These are phyloP conservation scores for Zalophus californianus DNA, from an alignment of 2,797 vertebrate genomes.

Conservation along the genomic window DNA sequence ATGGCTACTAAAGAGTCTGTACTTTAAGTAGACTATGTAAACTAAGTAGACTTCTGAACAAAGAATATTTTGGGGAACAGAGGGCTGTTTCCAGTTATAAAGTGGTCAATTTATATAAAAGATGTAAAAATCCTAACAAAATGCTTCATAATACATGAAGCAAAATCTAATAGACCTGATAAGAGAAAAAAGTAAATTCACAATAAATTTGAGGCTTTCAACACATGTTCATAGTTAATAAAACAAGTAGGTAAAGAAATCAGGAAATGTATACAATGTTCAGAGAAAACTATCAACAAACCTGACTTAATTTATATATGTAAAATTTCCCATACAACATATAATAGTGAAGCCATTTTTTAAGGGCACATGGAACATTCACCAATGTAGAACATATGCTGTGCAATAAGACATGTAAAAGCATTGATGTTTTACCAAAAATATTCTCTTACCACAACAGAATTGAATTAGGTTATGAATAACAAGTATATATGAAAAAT, in stretches of 20 bases:
- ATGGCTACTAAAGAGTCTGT: not conserved
- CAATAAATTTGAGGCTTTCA: not conserved
- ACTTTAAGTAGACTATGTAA: not conserved
- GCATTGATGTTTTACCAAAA: not conserved
- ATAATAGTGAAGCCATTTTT: accelerated
- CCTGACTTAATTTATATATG: not conserved
- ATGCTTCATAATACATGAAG: not conserved
- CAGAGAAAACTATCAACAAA: not conserved
- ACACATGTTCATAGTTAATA: not conserved
- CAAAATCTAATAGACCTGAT: not conserved
- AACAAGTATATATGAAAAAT: not conserved
- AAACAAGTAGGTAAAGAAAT: not conserved
- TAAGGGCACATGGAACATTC: not conserved
- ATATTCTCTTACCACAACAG: not conserved
- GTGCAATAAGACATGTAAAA: not conserved
- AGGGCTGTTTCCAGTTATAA: not conserved
- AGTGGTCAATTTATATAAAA: not conserved
- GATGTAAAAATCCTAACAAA: not conserved
- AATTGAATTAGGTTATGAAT: not conserved
- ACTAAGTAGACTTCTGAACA: not conserved
- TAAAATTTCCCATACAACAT: too few species aligned
- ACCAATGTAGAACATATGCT: not conserved
- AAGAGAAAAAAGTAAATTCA: not conserved
- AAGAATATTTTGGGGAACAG: not conserved
- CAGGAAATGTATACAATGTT: not conserved